A percentile compares a stretch with the other conserved stretches of the same genome.
These are phyloP conservation scores for Sesamia nonagrioides DNA, from an alignment of 1,140 invertebrate species.

Conservation along the genomic window DNA sequence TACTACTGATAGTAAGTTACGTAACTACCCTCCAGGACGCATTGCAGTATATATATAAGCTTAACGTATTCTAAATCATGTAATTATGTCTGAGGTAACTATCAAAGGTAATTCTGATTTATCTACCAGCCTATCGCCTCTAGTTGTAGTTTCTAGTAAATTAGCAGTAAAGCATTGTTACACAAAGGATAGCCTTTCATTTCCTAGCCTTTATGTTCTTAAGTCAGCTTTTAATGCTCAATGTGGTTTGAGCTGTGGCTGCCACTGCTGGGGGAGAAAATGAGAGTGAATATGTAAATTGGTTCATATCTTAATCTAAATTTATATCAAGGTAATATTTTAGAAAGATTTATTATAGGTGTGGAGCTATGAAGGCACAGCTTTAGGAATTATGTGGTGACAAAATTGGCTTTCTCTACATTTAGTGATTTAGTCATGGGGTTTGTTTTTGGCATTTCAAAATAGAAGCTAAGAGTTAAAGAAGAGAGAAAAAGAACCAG, in stretches of 20 bases:
- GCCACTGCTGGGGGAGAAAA: slow-evolving; percentile 8
- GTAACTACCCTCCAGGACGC: too few species aligned
- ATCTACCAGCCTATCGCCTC: not conserved
- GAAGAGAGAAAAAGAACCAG: too few species aligned
- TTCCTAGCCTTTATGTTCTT: not conserved
- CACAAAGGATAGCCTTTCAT: not conserved
- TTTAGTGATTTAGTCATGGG: too few species aligned
- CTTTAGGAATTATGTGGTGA: too few species aligned
- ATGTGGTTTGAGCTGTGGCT: slow-evolving; percentile 8
- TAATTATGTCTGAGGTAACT: not conserved
- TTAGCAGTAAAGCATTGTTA: not conserved
- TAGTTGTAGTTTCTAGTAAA: not conserved
- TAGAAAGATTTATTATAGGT: not conserved
- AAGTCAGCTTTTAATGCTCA: not conserved
- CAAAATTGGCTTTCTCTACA: too few species aligned
- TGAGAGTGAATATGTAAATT: slow-evolving; percentile 28
- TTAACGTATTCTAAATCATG: not conserved
- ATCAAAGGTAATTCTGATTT: not conserved
- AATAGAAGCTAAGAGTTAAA: too few species aligned
- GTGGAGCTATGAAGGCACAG: not conserved
- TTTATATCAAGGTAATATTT: not conserved
- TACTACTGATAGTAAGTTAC: too few species aligned
- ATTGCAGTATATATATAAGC: too few species aligned
- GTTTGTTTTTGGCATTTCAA: too few species aligned
- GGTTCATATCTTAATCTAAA: slow-evolving; percentile 5